Evolutionary conservation across 2,797 vertebrate species (phyloP), one percentile per base, ranked within the genome.

Genomic region (Liasis olivaceus): DNA sequence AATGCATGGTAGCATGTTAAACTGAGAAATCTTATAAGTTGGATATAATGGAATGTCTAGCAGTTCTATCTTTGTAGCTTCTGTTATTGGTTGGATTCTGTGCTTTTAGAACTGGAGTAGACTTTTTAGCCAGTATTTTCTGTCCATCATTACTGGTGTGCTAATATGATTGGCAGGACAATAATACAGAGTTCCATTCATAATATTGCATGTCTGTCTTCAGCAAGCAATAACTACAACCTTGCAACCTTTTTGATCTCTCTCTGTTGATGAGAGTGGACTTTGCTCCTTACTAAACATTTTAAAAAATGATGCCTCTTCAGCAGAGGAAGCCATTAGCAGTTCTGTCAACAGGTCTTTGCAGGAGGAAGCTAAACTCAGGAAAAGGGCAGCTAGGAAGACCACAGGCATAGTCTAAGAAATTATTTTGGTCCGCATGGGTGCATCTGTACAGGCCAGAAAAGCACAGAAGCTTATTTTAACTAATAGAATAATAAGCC

Each of bases 261-360:
- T 89, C 92, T 28, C 5, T 91, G 62, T 62, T 77, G 47, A 26
- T 84, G 69, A 95, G 92, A 92, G 58, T 0, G 89, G 96, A 90
- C 60, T 42, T 95, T 94, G 66, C 81, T 36, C 90, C 95, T 93
- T 85, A 91, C 92, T 87, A 58, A 89, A 96, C 93, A 93, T 89
- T 88, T 36, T 59, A 91, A 94, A 86, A 17, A 14, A 77, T 94
- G 89, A 20, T 54, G 51, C 26, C 87, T 93, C 91, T 96, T 93
- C 96, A 96, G 60, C 88, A 88, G 86, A 95, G 96, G 97, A 97
- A 97, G 93, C 95, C 89, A 94, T 97, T 96, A 97, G 94, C 95
- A 93, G 93, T 94, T 96, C 96, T 96, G 96, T 96, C 96, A 97
- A 64, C 93, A 91, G 95, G 91, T 89, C 93, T 96, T 95, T 96